Base-by-base conservation (phyloP, 2,888 invertebrate genomes). In the Epiblema foenella region DNA sequence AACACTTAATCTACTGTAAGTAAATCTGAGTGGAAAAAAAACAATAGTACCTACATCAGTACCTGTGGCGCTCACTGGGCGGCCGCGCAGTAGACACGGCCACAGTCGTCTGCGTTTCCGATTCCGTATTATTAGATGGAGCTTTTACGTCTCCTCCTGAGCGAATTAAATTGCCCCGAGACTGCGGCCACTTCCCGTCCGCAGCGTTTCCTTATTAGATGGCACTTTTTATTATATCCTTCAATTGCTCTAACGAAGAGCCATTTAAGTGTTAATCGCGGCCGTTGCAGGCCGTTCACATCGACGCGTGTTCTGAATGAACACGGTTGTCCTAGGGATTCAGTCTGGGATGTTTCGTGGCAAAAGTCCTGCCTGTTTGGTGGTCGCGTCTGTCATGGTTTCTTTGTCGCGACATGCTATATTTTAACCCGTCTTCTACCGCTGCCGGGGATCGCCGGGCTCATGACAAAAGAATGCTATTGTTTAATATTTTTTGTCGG, bases 161-260 rank as follows among this genome's bases (percentile, higher is more conserved):
- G 17, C 24, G 54, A 60, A 66, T 60, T 66, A 70, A 46, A 20
- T 52, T 20, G 37, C 58, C 42, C 63, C 51, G 65, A 42, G 42
- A 24, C 69, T 42, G 18, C 51, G 69, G 54, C 52, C 52, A 17
- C 66, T 70, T 66, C 65, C 70, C 24, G 65, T 37, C 52, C 65
- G 37, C 15, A 29, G 69, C 46, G 67, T 52, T 60, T 66, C 65
- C 66, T 70, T 65, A 66, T 70, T 66, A 66, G 59, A 60, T 17
- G 59, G 29, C 37, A 29, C 64, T 56, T 70, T 70, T 65, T 70
- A 70, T 60, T 66, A 46, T 17, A 49, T 52, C 15, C 63, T 46
- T 20, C 70, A 54, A 59, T 65, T 70, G 33, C 56, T 39, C 24
- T 68, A 69, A 59, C 58, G 65, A 70, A 54, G 46, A 37, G 12